These are phyloP conservation scores for Netelia virgata DNA, from an alignment of 2,888 invertebrate genomes.

Conservation along the genomic window DNA sequence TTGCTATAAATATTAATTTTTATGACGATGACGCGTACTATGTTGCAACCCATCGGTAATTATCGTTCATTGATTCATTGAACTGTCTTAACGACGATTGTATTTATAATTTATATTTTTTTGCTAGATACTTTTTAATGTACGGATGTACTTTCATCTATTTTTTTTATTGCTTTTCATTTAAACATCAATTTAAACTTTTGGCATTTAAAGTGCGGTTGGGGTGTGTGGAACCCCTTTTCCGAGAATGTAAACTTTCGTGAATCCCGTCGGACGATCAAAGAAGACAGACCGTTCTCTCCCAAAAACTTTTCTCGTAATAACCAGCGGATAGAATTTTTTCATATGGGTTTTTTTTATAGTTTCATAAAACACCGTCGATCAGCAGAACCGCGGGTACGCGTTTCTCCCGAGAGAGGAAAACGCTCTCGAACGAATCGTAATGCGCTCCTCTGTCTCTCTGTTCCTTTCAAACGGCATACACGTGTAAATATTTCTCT, in stretches of 20 bases:
- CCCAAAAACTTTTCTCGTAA: background rate
- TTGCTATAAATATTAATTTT: too few species aligned
- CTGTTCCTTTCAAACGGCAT: background rate
- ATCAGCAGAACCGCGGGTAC: constrained; percentile 13
- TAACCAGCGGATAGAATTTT: constrained; percentile 21
- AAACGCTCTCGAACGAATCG: constrained; percentile 32
- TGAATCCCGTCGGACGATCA: constrained; percentile 3
- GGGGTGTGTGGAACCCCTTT: background rate
- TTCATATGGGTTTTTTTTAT: constrained; percentile 31
- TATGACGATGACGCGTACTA: too few species aligned
- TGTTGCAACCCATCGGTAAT: too few species aligned
- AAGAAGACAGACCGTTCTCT: background rate
- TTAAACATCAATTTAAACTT: background rate
- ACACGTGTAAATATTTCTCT: background rate
- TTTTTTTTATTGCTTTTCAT: background rate
- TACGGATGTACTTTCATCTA: background rate
- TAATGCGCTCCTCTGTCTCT: background rate
- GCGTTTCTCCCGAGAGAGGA: constrained; percentile 8
- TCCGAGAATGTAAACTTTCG: constrained; percentile 16
- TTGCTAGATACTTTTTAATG: background rate
- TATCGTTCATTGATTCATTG: background rate
- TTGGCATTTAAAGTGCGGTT: background rate
- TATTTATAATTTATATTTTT: background rate
- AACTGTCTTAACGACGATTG: background rate
- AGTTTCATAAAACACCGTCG: constrained; percentile 34